Evolutionary conservation across 2,888 invertebrate species (phyloP).

Genomic region (Zaprionus bogoriensis): DNA sequence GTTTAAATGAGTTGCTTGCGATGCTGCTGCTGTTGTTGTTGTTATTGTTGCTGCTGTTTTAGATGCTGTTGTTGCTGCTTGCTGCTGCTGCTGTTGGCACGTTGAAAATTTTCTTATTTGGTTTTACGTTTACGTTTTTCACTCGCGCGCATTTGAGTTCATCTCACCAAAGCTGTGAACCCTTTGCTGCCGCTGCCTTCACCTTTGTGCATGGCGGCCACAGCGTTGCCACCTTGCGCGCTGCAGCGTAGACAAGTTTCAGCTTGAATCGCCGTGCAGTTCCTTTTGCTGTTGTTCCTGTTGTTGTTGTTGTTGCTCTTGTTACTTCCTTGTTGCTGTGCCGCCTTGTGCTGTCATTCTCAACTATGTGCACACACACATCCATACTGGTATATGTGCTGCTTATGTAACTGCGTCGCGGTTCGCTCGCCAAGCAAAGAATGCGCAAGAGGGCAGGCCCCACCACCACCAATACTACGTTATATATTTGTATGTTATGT

Average conservation of each 20-base stretch:
- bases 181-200: constrained; percentile 27
- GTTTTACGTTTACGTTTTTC: constrained; percentile 38
- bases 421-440: constrained; percentile 45
- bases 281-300: constrained; percentile 12
- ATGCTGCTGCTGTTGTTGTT: constrained; percentile 16
- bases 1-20: constrained; percentile 67
- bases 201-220: not conserved
- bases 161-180: constrained; percentile 31
- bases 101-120: constrained; percentile 40
- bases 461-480: constrained; percentile 16
- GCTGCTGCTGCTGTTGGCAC: constrained; percentile 28
- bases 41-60: constrained; percentile 38
- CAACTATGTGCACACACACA: constrained; percentile 16
- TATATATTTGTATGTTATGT: not conserved
- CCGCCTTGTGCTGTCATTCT: constrained; percentile 30
- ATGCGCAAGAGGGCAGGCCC: constrained; percentile 44
- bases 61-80: constrained; percentile 16
- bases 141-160: constrained; percentile 21
- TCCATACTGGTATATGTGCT: constrained; percentile 19
- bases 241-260: constrained; percentile 44
- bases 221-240: constrained; percentile 45
- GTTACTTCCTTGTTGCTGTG: constrained; percentile 52
- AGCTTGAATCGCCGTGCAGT: constrained; percentile 36
- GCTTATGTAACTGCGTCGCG: constrained; percentile 53
- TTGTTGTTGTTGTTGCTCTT: constrained; percentile 30